Evolutionary conservation across 2,113 vertebrate species (phyloP).

Genomic region (Podocnemis expansa): DNA sequence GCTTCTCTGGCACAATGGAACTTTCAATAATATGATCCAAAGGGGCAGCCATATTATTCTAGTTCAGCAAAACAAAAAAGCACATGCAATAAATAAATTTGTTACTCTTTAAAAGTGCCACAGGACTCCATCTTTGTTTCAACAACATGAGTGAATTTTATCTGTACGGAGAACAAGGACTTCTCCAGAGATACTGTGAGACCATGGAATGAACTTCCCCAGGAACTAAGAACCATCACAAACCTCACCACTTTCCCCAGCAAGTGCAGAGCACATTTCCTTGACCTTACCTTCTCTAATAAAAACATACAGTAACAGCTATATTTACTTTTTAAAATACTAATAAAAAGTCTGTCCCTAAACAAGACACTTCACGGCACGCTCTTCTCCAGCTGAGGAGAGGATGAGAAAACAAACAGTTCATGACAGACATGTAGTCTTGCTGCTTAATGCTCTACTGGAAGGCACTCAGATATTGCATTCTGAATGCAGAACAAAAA

Average conservation of each 20-base stretch:
- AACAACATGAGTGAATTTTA: background rate
- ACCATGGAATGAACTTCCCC: background rate
- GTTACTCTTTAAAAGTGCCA: no score
- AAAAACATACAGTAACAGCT: background rate
- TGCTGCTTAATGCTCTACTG: background rate
- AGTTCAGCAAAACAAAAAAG: no score
- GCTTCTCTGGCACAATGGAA: background rate
- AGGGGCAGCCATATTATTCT: no score
- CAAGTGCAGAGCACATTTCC: background rate
- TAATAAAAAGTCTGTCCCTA: background rate
- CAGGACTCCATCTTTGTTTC: no score
- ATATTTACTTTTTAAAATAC: background rate
- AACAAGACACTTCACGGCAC: background rate
- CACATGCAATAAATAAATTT: no score
- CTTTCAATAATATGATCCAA: background rate
- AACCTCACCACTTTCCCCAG: background rate
- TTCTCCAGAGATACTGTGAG: background rate
- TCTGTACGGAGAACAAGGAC: background rate
- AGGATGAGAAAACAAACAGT: background rate
- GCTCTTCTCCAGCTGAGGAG: background rate
- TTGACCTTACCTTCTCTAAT: background rate
- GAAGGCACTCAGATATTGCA: background rate
- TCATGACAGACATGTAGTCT: background rate
- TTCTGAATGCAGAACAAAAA: background rate
- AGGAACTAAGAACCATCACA: background rate